A percentile compares a stretch with the other conserved stretches of the same genome.
Conservation (phyloP, 2,113 vertebrate species). For the Symphodus melops region DNA sequence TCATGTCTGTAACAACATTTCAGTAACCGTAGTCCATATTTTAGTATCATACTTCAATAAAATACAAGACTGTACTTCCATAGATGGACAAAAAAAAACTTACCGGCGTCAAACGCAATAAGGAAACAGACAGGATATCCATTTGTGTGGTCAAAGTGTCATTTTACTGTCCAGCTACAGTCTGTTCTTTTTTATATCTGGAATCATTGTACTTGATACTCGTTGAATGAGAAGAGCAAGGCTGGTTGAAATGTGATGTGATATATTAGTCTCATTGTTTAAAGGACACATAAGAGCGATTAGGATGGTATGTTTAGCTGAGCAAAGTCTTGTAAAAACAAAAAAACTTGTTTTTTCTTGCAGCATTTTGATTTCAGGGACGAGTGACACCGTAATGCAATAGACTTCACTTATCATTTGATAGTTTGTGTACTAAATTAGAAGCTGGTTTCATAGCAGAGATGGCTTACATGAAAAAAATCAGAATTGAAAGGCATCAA, state of each 20-base stretch:
- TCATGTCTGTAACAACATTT: conserved; percentile 16
- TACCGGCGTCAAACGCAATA: conserved; percentile 64
- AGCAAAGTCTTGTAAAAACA: conserved; percentile 21
- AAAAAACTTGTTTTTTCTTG: conserved; percentile 10
- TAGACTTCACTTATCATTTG: conserved; percentile 13
- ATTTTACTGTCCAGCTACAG: conserved; percentile 26
- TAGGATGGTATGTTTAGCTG: conserved; percentile 25
- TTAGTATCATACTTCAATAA: background rate
- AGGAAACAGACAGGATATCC: conserved; percentile 26
- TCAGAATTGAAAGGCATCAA: background rate
- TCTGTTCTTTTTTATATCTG: conserved; percentile 35
- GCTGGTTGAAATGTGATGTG: conserved; percentile 27
- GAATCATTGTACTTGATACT: conserved; percentile 23
- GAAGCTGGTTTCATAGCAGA: background rate
- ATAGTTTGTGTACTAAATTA: conserved; percentile 13
- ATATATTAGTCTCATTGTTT: conserved; percentile 2
- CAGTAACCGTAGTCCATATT: background rate
- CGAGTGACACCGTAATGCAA: conserved; percentile 28
- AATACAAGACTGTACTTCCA: conserved; percentile 24
- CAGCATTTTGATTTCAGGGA: conserved; percentile 56
- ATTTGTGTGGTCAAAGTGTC: conserved; percentile 16
- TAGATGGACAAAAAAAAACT: conserved; percentile 37
- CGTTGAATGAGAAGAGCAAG: conserved; percentile 29
- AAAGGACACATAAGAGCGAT: background rate
- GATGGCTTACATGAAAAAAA: background rate